Evolutionary conservation across 2,888 invertebrate genomes (phyloP).

Genomic region (Dastarcus helophoroides): DNA sequence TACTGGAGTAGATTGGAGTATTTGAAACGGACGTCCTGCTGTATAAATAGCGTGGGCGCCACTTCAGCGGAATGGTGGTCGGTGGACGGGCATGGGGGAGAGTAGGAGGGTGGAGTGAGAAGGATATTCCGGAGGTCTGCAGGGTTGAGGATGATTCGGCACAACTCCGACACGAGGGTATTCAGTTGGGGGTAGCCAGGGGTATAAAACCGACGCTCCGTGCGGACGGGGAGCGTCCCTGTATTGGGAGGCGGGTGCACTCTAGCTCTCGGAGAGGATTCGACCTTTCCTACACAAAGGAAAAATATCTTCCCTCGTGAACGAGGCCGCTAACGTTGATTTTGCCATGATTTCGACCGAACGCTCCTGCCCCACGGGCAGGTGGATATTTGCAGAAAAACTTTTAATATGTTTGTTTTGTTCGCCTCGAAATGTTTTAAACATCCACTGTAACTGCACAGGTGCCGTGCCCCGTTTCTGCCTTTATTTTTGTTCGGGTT

Average conservation of each 20-base stretch:
- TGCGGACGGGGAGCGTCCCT: constrained; percentile 8
- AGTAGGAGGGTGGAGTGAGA: constrained; percentile 13
- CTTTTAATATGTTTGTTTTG: too few species aligned
- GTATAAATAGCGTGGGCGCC: constrained; percentile 18
- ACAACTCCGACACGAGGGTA: constrained; percentile 34
- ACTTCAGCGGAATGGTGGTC: constrained; percentile 22
- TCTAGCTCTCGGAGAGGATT: too few species aligned
- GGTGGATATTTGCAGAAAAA: too few species aligned
- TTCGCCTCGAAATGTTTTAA: too few species aligned
- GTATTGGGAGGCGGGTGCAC: constrained; percentile 13
- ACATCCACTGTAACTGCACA: too few species aligned
- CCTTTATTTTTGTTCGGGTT: too few species aligned
- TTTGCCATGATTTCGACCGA: too few species aligned
- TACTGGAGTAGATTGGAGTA: too few species aligned
- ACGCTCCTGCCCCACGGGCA: too few species aligned
- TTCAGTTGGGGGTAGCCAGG: constrained; percentile 31
- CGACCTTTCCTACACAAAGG: too few species aligned
- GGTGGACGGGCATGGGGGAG: constrained; percentile 21
- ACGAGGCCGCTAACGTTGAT: constrained; percentile 6
- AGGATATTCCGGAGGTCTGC: constrained; percentile 33
- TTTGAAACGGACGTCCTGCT: constrained; percentile 6
- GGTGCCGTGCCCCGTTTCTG: too few species aligned
- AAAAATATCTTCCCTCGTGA: neutral
- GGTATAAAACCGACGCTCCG: constrained; percentile 30
- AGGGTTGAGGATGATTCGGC: constrained; percentile 38